Evolutionary conservation across 2,113 vertebrate species (phyloP).

Genomic region (Pseudois nayaur): DNA sequence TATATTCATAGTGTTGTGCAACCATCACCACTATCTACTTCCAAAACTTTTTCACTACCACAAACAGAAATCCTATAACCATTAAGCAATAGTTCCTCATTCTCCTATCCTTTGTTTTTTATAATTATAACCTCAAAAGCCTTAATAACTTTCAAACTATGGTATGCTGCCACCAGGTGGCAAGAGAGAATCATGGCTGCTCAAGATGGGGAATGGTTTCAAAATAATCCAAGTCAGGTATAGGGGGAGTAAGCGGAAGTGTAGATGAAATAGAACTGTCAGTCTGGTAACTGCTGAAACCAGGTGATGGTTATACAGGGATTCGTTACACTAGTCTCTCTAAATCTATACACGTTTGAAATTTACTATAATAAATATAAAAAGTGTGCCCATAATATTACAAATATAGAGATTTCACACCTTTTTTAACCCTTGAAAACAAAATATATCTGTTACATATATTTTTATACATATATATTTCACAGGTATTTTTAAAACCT

Average conservation of each 20-base stretch:
- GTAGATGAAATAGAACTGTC: neutral
- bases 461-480: neutral
- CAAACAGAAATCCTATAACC: neutral
- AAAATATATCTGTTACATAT: neutral
- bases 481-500: neutral
- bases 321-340: neutral
- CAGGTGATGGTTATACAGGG: neutral
- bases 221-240: neutral
- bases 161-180: conserved; percentile 61
- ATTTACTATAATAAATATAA: conserved; percentile 15
- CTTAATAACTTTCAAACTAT: conserved; percentile 37
- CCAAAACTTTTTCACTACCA: neutral
- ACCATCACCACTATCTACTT: neutral
- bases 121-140: neutral
- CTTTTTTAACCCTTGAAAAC: conserved; percentile 4
- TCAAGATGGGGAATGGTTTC: neutral
- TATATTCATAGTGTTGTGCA: neutral
- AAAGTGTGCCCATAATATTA: neutral
- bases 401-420: neutral
- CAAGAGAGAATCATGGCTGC: neutral
- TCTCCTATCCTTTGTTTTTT: neutral
- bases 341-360: neutral
- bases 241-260: neutral
- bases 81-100: neutral
- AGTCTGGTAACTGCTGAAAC: neutral